These are phyloP conservation scores for Rhadina sibilatrix DNA, from an alignment of 2,113 vertebrate species.

Conservation along the genomic window DNA sequence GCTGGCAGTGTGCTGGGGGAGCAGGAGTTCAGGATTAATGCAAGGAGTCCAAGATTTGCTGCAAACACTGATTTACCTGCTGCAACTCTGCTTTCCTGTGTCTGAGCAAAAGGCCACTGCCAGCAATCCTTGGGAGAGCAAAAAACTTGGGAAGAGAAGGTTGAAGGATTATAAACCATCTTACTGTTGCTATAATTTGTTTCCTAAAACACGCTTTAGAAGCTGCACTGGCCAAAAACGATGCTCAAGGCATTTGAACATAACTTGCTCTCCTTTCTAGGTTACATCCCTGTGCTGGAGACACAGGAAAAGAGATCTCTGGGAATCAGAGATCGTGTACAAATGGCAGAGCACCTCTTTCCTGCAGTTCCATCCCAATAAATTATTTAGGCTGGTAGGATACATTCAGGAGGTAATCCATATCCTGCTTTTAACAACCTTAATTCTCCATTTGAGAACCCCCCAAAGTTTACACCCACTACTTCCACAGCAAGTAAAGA, in stretches of 20 bases:
- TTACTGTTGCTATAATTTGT: not conserved
- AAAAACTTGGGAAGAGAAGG: rapidly evolving
- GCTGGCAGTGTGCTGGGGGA: not conserved
- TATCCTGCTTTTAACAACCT: not conserved
- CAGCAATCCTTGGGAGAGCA: not conserved
- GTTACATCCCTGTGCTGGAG: not conserved
- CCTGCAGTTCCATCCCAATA: not conserved
- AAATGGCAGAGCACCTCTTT: not conserved
- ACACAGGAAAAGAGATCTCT: not conserved
- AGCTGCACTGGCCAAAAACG: rapidly evolving
- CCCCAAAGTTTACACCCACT: not conserved
- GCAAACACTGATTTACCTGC: not conserved
- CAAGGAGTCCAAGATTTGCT: not conserved
- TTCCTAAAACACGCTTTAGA: not conserved
- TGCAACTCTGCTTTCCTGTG: not conserved
- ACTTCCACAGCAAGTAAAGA: not conserved
- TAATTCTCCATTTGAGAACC: not conserved
- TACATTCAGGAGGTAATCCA: not conserved
- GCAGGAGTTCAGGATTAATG: not conserved
- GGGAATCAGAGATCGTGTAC: not conserved
- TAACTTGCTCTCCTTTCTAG: not conserved
- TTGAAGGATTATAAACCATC: not conserved
- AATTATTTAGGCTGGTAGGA: not conserved
- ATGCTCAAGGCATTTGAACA: rapidly evolving
- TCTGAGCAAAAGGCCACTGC: not conserved